These are phyloP conservation scores for Cetonia aurata DNA, from an alignment of 2,888 invertebrate genomes.

Conservation along the genomic window DNA sequence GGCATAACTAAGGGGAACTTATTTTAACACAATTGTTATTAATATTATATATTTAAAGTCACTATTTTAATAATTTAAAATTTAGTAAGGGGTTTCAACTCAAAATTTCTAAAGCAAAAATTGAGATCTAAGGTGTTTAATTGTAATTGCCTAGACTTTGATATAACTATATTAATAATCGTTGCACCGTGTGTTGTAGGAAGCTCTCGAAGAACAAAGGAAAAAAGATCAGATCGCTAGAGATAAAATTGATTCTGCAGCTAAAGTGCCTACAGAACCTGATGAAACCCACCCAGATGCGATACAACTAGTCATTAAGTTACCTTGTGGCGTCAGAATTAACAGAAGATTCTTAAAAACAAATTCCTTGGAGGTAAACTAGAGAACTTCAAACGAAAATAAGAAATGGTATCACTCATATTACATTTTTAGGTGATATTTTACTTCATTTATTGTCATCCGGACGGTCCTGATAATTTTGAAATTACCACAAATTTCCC, in stretches of 20 bases:
- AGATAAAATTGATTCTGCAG: conserved; percentile 76
- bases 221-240: conserved; percentile 71
- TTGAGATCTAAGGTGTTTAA: no score
- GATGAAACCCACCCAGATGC: conserved; percentile 75
- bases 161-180: no score
- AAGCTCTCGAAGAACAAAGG: conserved; percentile 67
- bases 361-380: conserved; percentile 83
- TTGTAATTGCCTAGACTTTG: no score
- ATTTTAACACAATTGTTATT: no score
- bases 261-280: conserved; percentile 82
- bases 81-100: no score
- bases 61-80: no score
- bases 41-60: no score
- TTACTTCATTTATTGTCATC: conserved; percentile 96
- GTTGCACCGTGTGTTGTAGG: conserved; percentile 54
- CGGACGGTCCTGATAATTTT: conserved; percentile 91
- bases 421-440: conserved; percentile 82
- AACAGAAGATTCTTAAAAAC: conserved; percentile 87
- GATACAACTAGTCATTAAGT: conserved; percentile 89
- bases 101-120: no score
- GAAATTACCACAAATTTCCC: conserved; percentile 98
- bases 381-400: not conserved
- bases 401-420: not conserved
- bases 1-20: no score
- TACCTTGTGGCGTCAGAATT: conserved; percentile 90